Base-by-base conservation (phyloP, 2,888 invertebrate genomes). In the Nomada fucata region DNA sequence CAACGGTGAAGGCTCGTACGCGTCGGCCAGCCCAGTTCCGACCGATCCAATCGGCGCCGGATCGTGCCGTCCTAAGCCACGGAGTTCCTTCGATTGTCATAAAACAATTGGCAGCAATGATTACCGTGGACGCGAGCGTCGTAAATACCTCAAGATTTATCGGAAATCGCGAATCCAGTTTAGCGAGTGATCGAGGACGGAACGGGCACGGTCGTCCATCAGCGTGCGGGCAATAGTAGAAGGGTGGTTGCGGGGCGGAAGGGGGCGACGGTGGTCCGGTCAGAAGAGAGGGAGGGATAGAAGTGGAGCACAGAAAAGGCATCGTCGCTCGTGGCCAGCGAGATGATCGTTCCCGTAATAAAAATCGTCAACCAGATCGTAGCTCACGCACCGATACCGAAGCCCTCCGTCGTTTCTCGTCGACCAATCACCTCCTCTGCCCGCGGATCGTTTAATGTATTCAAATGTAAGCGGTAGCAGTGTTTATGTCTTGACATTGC, bases 401-500 rank as follows among this genome's bases (percentile, higher is more conserved):
- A 88, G 52, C 7, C 5, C 23, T 88, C 88, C 85, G 80, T 90
- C 88, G 89, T 88, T 89, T 79, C 79, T 83, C 79, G 86, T 76
- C 78, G 88, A 86, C 93, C 93, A 93, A 93, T 93, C 93, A 91
- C 91, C 84, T 87, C 82, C 84, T 89, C 87, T 89, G 87, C 89
- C 89, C 85, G 86, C 80, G 13, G 47, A 47, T 42, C 70, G 75
- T 89, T 92, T 93, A 93, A 93, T 93, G 90, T 93, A 93, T 93
- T 93, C 93, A 93, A 93, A 93, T 93, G 92, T 93, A 93, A 93
- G 93, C 93, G 91, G 93, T 93, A 93, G 93, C 93, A 92, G 93
- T 93, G 93, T 93, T 93, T 93, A 93, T 93, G 93, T 93, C 93
- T 93, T 93, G 93, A 93, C 93, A 93, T 93, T 93, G 93, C 93